These are phyloP conservation scores for Silurus meridionalis DNA, from an alignment of 2,113 vertebrate species.

Conservation along the genomic window DNA sequence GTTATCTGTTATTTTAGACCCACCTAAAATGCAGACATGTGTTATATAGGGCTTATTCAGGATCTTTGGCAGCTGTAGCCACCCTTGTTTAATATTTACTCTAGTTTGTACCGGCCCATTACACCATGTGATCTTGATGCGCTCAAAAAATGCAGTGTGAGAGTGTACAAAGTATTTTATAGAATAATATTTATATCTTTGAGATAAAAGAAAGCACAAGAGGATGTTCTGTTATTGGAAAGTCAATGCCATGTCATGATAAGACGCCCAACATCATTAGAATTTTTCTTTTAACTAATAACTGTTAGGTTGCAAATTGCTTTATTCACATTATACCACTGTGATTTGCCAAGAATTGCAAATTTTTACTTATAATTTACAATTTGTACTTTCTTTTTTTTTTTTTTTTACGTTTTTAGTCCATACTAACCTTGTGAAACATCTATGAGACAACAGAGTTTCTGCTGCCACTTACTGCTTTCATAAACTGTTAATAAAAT, in stretches of 20 bases:
- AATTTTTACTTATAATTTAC: neutral
- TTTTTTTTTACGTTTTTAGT: neutral
- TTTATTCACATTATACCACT: neutral
- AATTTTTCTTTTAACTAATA: neutral
- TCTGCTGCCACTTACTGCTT: neutral
- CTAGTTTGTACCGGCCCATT: slow-evolving; percentile 17
- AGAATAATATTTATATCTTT: neutral
- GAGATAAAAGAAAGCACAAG: neutral
- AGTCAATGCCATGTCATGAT: neutral
- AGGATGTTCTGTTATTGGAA: neutral
- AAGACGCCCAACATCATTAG: neutral
- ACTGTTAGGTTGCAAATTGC: neutral
- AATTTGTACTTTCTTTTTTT: neutral
- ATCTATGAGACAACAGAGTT: neutral
- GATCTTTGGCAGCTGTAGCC: slow-evolving; percentile 8
- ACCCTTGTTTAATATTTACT: slow-evolving; percentile 55
- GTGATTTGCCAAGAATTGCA: neutral
- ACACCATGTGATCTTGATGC: neutral
- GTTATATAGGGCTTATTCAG: slow-evolving; percentile 3
- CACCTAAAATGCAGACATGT: slow-evolving; percentile 7
- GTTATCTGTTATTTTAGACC: slow-evolving; percentile 8
- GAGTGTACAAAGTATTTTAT: neutral
- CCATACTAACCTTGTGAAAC: no score
- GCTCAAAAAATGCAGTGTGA: neutral
- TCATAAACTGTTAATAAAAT: neutral